A percentile compares a stretch with the other conserved stretches of the same genome.
These are phyloP conservation scores for Papilio machaon DNA, from an alignment of 1,140 invertebrate species.

Conservation along the genomic window DNA sequence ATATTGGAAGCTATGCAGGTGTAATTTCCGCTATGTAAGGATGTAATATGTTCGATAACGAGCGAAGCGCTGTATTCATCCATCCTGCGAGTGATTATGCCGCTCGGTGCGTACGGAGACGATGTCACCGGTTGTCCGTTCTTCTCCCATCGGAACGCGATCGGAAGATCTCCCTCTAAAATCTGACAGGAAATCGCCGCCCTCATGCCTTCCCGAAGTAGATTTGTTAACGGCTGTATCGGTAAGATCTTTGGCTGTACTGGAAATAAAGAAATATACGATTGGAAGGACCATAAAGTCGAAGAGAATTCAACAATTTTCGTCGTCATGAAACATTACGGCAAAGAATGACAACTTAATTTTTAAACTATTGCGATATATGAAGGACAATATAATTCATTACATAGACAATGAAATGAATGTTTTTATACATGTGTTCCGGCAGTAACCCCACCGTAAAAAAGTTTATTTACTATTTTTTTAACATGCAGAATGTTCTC, in stretches of 20 bases:
- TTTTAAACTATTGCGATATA: too few species aligned
- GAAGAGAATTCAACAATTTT: not conserved
- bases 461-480: not conserved
- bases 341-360: too few species aligned
- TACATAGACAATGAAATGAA: too few species aligned
- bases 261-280: constrained; percentile 72
- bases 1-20: constrained; percentile 94
- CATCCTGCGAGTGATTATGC: constrained; percentile 85
- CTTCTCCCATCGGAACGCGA: constrained; percentile 93
- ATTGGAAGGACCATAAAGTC: not conserved
- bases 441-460: not conserved
- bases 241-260: constrained; percentile 94
- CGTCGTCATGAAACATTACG: too few species aligned
- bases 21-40: constrained; percentile 93
- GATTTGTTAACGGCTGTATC: constrained; percentile 90
- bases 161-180: constrained; percentile 95
- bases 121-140: constrained; percentile 86
- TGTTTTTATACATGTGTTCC: not conserved
- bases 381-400: too few species aligned
- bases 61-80: constrained; percentile 95
- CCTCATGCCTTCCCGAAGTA: constrained; percentile 94
- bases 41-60: constrained; percentile 93
- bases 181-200: constrained; percentile 96
- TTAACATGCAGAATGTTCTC: not conserved
- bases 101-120: constrained; percentile 80